These are phyloP conservation scores for Lepilemur ruficaudatus DNA, from an alignment of 2,797 vertebrate species.

Conservation along the genomic window DNA sequence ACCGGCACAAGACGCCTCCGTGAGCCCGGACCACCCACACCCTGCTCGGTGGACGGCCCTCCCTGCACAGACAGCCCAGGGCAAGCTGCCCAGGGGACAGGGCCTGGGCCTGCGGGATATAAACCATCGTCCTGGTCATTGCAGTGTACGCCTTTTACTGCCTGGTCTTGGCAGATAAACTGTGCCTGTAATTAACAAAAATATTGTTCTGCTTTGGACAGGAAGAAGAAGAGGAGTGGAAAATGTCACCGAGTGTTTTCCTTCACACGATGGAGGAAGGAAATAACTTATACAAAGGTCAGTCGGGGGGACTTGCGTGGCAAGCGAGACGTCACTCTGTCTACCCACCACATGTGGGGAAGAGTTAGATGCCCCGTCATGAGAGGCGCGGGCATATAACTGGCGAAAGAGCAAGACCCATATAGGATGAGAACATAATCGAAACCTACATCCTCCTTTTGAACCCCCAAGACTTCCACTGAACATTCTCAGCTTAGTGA, in stretches of 20 bases:
- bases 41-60: neutral
- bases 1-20: accelerated
- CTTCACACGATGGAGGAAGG: slow-evolving; percentile 85
- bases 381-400: accelerated
- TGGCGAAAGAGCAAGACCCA: neutral
- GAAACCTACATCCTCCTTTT: neutral
- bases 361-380: accelerated
- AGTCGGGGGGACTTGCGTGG: slow-evolving; percentile 53
- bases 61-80: neutral
- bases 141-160: accelerated
- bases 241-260: slow-evolving; percentile 89
- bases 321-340: neutral
- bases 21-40: neutral
- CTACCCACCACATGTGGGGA: neutral
- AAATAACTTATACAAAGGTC: slow-evolving; percentile 87
- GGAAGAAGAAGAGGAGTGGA: slow-evolving; percentile 88
- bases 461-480: neutral
- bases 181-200: neutral
- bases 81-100: accelerated
- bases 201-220: slow-evolving; percentile 43
- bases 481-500: neutral
- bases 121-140: accelerated
- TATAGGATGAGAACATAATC: accelerated
- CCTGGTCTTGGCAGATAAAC: too few species aligned
- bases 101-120: accelerated